phyloP scores from a whole-genome alignment of 2,797 vertebrate species.

The Menidia menidia region DNA sequence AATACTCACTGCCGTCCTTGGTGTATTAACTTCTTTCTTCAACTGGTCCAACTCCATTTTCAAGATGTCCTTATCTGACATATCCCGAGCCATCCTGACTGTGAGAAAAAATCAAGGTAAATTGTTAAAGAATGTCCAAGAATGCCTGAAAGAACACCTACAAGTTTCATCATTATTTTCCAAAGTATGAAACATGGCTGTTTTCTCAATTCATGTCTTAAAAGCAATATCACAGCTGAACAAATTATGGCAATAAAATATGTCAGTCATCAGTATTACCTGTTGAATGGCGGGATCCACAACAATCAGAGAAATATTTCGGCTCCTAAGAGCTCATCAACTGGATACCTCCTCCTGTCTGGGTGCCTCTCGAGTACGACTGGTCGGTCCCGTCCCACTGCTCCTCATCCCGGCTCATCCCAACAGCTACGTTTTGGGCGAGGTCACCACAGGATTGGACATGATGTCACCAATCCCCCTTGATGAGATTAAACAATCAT shows the following conservation, averaged over 20 bases:
- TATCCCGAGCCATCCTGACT: constrained; percentile 94
- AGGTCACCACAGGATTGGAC: constrained; percentile 70
- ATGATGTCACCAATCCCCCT: constrained; percentile 82
- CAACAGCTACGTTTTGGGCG: constrained; percentile 49
- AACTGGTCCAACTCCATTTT: constrained; percentile 95
- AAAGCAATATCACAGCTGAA: neutral
- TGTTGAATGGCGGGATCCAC: constrained; percentile 68
- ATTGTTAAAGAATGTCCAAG: constrained; percentile 14
- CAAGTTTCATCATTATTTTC: neutral
- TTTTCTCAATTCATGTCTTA: neutral
- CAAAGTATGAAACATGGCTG: neutral
- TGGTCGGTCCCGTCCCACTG: constrained; percentile 50
- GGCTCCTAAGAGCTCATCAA: constrained; percentile 69
- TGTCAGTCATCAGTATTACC: constrained; percentile 60
- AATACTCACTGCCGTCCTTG: constrained; percentile 76
- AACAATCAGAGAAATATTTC: constrained; percentile 59
- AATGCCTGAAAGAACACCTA: neutral
- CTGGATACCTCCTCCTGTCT: constrained; percentile 20
- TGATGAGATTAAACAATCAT: constrained; percentile 84
- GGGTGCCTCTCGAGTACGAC: constrained; percentile 47
- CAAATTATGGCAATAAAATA: no score
- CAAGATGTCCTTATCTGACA: constrained; percentile 93
- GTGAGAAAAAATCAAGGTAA: constrained; percentile 13
- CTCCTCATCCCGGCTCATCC: constrained; percentile 77
- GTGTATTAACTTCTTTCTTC: constrained; percentile 88